phyloP scores from a whole-genome alignment of 2,888 invertebrate genomes.

The Xestia rhomboidea region DNA sequence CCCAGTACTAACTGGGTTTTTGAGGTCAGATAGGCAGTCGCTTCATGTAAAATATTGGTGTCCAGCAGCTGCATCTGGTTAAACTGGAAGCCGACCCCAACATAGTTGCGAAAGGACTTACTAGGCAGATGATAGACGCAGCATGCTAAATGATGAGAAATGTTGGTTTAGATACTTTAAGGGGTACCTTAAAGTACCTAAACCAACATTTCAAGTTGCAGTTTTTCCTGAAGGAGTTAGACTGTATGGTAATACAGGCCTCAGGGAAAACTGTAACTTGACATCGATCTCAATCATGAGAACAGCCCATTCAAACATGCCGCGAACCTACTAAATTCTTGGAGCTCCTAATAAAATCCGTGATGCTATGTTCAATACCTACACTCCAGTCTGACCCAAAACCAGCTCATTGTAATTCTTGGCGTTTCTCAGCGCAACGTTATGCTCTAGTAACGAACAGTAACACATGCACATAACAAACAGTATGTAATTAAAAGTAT shows the following conservation, averaged over 20 bases:
- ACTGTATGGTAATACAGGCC: accelerated
- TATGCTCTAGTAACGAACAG: constrained; percentile 48
- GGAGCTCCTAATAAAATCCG: constrained; percentile 8
- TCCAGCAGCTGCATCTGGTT: background rate
- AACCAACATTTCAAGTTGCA: too few species aligned
- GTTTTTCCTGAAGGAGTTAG: too few species aligned
- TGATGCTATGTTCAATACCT: constrained; percentile 30
- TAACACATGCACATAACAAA: constrained; percentile 32
- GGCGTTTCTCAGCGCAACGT: constrained; percentile 48
- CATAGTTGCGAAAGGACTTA: background rate
- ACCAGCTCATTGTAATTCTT: constrained; percentile 51
- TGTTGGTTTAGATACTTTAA: background rate
- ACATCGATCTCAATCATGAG: background rate
- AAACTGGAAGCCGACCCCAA: background rate
- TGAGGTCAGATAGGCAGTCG: background rate
- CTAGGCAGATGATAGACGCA: too few species aligned
- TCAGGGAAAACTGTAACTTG: background rate
- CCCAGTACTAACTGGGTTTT: background rate
- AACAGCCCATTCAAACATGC: background rate
- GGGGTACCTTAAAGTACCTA: too few species aligned
- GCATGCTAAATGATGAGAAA: too few species aligned
- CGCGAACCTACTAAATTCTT: background rate
- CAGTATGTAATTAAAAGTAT: constrained; percentile 48
- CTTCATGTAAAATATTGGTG: background rate
- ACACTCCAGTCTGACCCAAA: constrained; percentile 42